These are phyloP conservation scores for Drosophila ercepeae DNA, from an alignment of 1,140 invertebrate species.

Conservation along the genomic window DNA sequence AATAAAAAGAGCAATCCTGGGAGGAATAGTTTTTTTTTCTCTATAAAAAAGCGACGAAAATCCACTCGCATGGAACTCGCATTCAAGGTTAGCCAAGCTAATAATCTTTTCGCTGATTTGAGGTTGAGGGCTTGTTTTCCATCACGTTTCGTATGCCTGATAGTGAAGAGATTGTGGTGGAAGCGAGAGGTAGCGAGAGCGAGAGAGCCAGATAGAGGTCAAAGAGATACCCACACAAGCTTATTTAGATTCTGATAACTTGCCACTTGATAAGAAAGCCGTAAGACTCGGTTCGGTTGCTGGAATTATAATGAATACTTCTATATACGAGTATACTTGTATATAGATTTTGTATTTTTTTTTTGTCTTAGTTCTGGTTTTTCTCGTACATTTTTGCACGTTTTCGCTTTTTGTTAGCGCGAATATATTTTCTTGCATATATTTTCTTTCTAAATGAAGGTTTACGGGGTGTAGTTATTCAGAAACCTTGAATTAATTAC, in stretches of 20 bases:
- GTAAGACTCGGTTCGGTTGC: background rate
- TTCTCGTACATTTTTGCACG: slow-evolving; percentile 41
- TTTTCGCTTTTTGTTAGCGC: slow-evolving; percentile 28
- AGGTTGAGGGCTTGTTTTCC: slow-evolving; percentile 28
- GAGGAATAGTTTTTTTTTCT: no score
- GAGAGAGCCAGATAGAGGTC: slow-evolving; percentile 8
- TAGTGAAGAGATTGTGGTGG: slow-evolving; percentile 6
- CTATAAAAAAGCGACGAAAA: no score
- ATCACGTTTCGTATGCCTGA: slow-evolving; percentile 49
- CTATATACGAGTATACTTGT: no score
- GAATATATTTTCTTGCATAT: no score
- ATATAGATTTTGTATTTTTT: no score
- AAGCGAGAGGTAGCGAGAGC: background rate
- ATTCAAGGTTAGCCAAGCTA: slow-evolving; percentile 43
- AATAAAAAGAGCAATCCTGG: no score
- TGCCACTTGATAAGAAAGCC: slow-evolving; percentile 39
- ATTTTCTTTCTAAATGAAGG: no score
- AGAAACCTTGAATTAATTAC: background rate
- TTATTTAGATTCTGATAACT: slow-evolving; percentile 27
- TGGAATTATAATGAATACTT: background rate
- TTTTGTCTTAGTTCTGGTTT: slow-evolving; percentile 3
- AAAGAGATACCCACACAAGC: slow-evolving; percentile 12
- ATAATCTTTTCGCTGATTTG: slow-evolving; percentile 46
- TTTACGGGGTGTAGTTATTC: no score
- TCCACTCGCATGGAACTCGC: slow-evolving; percentile 19